A percentile compares a stretch with the other conserved stretches of the same genome.
These are phyloP conservation scores for Polypedilum pembai DNA, from an alignment of 1,140 invertebrate genomes.

Conservation along the genomic window DNA sequence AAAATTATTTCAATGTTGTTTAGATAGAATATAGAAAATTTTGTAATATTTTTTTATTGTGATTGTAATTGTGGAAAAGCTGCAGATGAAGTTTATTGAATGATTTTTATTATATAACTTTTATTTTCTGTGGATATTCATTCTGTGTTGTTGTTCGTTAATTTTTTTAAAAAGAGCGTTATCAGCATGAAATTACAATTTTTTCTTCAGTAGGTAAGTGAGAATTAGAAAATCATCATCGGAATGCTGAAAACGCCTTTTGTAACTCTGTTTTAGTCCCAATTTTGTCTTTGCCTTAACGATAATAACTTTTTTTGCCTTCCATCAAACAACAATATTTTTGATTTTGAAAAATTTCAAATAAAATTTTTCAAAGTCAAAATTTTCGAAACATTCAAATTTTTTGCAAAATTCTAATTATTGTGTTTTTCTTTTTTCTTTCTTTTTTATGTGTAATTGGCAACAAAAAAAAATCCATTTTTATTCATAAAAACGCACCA, in stretches of 20 bases:
- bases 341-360: no score
- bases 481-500: constrained; percentile 24
- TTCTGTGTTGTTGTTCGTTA: background rate
- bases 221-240: no score
- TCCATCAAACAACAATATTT: background rate
- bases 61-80: constrained; percentile 5
- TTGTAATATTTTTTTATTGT: constrained; percentile 1
- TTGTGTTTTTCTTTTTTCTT: constrained; percentile 28
- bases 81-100: constrained; percentile 24
- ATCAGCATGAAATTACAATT: background rate
- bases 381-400: no score
- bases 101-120: background rate
- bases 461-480: constrained; percentile 7
- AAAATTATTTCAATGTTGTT: background rate
- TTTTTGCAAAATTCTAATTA: constrained; percentile 21
- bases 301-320: background rate
- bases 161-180: background rate
- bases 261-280: background rate
- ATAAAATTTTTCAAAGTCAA: no score
- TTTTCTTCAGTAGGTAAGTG: no score
- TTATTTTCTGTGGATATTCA: constrained; percentile 3
- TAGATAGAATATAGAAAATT: constrained; percentile 5
- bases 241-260: background rate
- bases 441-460: constrained; percentile 28
- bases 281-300: background rate